phyloP scores from a whole-genome alignment of 1,140 invertebrate species.

The Zaprionus camerounensis region DNA sequence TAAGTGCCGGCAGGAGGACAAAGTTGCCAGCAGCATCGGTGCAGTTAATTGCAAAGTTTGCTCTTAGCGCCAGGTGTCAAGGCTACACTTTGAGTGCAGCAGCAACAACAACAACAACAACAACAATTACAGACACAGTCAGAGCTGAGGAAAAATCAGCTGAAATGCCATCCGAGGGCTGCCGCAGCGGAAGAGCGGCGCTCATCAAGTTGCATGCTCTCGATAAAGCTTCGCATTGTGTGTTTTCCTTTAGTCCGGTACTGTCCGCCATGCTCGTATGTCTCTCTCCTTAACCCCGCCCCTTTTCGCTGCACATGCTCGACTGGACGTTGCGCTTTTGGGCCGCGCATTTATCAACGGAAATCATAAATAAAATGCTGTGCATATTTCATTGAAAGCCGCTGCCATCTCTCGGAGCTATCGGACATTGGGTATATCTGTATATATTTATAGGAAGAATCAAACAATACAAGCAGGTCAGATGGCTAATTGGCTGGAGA shows the following conservation, averaged over 20 bases:
- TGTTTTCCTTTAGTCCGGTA: not conserved
- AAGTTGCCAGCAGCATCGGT: conserved; percentile 64
- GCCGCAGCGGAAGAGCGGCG: conserved; percentile 14
- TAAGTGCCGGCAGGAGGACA: conserved; percentile 29
- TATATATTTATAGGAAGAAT: not conserved
- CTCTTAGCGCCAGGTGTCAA: conserved; percentile 55
- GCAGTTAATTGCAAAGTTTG: conserved; percentile 63
- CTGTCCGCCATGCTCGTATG: not conserved
- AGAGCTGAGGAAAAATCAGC: not conserved
- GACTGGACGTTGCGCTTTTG: conserved; percentile 10
- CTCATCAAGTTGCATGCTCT: conserved; percentile 54
- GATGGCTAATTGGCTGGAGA: not conserved
- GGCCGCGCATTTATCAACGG: conserved; percentile 71
- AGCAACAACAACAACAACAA: conserved; percentile 12
- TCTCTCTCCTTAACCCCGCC: conserved; percentile 2
- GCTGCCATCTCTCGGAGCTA: not conserved
- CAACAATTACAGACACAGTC: not conserved
- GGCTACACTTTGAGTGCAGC: conserved; percentile 38
- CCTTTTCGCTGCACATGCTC: conserved; percentile 36
- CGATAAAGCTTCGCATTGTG: conserved; percentile 49
- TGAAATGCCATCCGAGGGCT: not conserved
- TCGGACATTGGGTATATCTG: conserved; percentile 14
- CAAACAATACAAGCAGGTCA: not conserved
- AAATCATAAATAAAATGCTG: conserved; percentile 76
- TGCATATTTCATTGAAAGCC: conserved; percentile 62